Percentiles rank a stretch among this genome's conserved stretches.
Evolutionary conservation across 2,797 vertebrate species (phyloP).

Genomic region (Podargus strigoides): DNA sequence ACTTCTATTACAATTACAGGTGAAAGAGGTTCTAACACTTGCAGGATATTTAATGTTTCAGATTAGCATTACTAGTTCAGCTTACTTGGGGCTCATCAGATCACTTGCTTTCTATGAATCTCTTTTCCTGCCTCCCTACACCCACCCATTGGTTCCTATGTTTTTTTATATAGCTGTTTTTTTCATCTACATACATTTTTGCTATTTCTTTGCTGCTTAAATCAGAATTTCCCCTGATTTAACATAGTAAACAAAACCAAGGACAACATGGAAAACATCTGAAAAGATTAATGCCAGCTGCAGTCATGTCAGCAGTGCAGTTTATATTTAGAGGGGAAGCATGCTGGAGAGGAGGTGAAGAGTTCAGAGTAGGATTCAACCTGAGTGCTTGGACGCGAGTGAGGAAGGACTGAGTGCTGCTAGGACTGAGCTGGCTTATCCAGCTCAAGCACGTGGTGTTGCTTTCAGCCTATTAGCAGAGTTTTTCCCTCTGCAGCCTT

Average conservation of each 20-base stretch:
- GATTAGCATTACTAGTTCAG: not conserved
- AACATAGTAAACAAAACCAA: conserved; percentile 47
- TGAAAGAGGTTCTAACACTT: not conserved
- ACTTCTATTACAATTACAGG: not conserved
- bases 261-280: conserved; percentile 60
- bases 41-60: not conserved
- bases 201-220: not conserved
- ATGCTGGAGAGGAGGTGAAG: conserved; percentile 55
- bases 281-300: conserved; percentile 59
- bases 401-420: not conserved
- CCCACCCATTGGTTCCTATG: not conserved
- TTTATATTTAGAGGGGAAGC: conserved; percentile 62
- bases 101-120: not conserved
- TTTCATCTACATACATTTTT: not conserved
- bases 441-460: not conserved
- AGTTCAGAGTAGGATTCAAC: conserved; percentile 45
- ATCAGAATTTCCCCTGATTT: not conserved
- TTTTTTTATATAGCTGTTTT: not conserved
- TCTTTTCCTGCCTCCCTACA: not conserved
- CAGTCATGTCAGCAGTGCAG: conserved; percentile 39
- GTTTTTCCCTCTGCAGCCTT: not conserved
- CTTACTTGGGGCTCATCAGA: not conserved
- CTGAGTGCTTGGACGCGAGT: not conserved
- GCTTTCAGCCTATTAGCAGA: not conserved
- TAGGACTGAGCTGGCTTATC: not conserved